These are phyloP conservation scores for Tipula helvola DNA, from an alignment of 2,888 invertebrate genomes.

Conservation along the genomic window DNA sequence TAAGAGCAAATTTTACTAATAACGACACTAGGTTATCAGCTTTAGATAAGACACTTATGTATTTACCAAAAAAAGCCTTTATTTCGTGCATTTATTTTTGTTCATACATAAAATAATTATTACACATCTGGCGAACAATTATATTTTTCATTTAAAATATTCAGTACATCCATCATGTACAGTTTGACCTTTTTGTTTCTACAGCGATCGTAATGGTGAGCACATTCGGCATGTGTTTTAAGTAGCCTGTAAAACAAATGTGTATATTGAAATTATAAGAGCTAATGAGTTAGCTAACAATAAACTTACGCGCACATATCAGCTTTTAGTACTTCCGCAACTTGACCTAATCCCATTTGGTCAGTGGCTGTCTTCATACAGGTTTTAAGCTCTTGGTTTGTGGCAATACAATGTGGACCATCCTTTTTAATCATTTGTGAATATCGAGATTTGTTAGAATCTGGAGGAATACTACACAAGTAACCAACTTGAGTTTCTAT, in stretches of 20 bases:
- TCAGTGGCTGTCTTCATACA: background rate
- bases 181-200: background rate
- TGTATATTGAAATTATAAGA: background rate
- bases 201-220: background rate
- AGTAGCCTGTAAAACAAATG: background rate
- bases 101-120: background rate
- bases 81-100: background rate
- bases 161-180: background rate
- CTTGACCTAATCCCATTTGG: background rate
- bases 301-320: background rate
- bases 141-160: background rate
- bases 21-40: background rate
- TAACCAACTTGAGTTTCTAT: background rate
- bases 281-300: background rate
- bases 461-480: background rate
- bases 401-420: background rate
- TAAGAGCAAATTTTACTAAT: background rate
- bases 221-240: background rate
- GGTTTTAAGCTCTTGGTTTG: background rate
- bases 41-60: background rate
- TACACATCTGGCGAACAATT: background rate
- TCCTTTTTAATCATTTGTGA: background rate
- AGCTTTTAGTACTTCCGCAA: background rate
- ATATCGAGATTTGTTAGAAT: background rate
- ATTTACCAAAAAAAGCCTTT: background rate